These are phyloP conservation scores for Serilophus lunatus DNA, from an alignment of 2,113 vertebrate genomes.

Conservation along the genomic window DNA sequence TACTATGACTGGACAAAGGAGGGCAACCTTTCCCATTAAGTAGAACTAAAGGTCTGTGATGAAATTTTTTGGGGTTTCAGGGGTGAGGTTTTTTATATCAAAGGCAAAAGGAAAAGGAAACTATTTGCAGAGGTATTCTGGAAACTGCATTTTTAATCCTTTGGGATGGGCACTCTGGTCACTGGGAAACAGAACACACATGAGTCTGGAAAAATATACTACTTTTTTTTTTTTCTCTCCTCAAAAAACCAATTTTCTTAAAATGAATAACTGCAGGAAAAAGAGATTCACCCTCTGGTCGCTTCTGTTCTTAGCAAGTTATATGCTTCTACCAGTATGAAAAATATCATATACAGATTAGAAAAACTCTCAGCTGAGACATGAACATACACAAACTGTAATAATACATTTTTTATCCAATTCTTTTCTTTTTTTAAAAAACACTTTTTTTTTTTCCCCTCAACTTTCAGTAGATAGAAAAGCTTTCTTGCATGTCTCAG, in stretches of 20 bases:
- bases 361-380: not conserved
- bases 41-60: not conserved
- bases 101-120: not conserved
- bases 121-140: not conserved
- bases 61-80: not conserved
- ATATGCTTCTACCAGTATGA: not conserved
- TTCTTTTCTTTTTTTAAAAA: not conserved
- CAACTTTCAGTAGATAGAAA: not conserved
- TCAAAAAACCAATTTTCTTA: not conserved
- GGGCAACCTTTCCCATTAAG: not conserved
- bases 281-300: not conserved
- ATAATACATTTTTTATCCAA: not conserved
- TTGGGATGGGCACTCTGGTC: not conserved
- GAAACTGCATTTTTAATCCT: not conserved
- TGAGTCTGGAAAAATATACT: accelerated
- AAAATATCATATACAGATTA: not conserved
- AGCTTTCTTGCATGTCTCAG: not conserved
- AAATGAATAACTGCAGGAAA: not conserved
- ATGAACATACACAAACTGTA: not conserved
- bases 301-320: not conserved
- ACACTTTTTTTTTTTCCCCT: not conserved
- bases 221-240: accelerated
- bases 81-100: not conserved
- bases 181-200: not conserved
- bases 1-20: not conserved